phyloP scores from a whole-genome alignment of 1,140 invertebrate genomes.

The Parapsyche elsis region DNA sequence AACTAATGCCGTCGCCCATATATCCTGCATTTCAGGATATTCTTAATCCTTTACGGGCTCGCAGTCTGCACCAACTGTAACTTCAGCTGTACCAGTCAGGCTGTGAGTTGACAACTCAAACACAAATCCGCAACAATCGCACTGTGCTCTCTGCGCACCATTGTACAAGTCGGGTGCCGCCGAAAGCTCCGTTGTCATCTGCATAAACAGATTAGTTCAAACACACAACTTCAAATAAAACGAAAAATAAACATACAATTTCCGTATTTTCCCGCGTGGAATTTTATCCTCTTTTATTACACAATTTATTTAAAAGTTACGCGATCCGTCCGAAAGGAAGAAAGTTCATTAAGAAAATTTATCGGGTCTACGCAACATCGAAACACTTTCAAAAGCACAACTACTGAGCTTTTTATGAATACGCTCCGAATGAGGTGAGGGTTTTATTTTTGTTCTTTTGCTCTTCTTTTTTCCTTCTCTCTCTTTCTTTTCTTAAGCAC shows the following conservation, averaged over 20 bases:
- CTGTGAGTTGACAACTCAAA: slow-evolving; percentile 10
- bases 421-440: not conserved
- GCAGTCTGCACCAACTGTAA: not conserved
- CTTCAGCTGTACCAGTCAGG: not conserved
- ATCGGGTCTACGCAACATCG: slow-evolving; percentile 1
- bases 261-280: not conserved
- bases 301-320: not conserved
- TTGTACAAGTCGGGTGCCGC: not conserved
- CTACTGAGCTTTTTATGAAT: not conserved
- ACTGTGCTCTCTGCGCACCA: not conserved
- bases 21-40: not conserved
- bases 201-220: slow-evolving; percentile 29
- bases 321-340: not conserved
- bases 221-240: not conserved
- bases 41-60: not conserved
- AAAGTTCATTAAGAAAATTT: slow-evolving; percentile 30
- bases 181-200: slow-evolving; percentile 10
- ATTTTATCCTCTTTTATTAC: not conserved
- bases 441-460: not conserved
- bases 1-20: not conserved
- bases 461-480: not conserved
- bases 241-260: not conserved
- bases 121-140: slow-evolving; percentile 5
- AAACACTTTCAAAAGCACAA: slow-evolving; percentile 21
- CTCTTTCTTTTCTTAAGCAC: not conserved